A percentile compares a stretch with the other conserved stretches of the same genome.
Conservation (phyloP, 2,888 invertebrate genomes). For the Ommatoiulus sabulosus region DNA sequence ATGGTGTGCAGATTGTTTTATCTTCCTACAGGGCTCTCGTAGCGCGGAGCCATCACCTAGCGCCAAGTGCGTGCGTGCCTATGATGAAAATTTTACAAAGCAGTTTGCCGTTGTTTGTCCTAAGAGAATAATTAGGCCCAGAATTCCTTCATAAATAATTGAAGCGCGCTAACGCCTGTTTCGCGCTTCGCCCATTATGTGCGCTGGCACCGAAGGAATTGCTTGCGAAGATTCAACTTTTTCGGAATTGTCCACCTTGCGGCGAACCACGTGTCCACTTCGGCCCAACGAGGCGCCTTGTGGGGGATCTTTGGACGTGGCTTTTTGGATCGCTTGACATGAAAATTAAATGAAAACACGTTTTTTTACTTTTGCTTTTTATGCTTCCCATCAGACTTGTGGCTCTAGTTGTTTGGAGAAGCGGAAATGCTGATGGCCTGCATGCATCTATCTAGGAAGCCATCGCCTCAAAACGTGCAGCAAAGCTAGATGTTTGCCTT, state of each 20-base stretch:
- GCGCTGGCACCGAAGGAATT: conserved; percentile 31
- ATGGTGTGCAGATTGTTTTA: conserved; percentile 45
- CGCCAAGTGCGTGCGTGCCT: conserved; percentile 33
- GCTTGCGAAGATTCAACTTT: neutral
- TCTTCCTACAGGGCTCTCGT: conserved; percentile 12
- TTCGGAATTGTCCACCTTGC: conserved; percentile 36
- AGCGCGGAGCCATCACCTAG: neutral
- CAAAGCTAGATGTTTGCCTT: neutral
- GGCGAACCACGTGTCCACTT: neutral
- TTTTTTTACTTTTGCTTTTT: neutral
- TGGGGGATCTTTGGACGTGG: neutral
- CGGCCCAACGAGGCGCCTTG: neutral
- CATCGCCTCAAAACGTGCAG: neutral
- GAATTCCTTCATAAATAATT: conserved; percentile 50
- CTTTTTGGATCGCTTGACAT: neutral
- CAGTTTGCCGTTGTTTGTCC: conserved; percentile 48
- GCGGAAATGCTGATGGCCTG: neutral
- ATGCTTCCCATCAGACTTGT: conserved; percentile 17
- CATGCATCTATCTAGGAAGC: neutral
- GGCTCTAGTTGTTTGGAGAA: neutral
- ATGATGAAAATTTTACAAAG: conserved; percentile 51
- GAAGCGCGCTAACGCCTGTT: conserved; percentile 49
- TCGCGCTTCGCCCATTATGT: conserved; percentile 40
- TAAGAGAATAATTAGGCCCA: conserved; percentile 51
- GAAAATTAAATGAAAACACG: neutral